Evolutionary conservation across 2,888 invertebrate species (phyloP).

Genomic region (Diarsia dahlii): DNA sequence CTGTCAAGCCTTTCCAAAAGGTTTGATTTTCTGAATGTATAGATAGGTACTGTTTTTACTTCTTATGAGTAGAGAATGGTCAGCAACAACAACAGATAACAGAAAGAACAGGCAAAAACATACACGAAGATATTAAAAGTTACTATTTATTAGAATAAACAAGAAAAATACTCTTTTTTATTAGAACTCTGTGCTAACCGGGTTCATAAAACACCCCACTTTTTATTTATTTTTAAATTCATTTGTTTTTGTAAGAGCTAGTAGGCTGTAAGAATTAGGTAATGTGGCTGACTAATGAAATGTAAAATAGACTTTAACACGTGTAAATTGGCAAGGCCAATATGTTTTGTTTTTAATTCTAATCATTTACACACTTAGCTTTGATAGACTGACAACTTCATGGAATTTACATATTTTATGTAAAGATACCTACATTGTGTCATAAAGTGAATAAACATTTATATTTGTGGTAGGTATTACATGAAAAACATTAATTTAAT

Average conservation of each 20-base stretch:
- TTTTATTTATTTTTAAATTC: too few relatives aligned
- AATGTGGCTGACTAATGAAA: too few relatives aligned
- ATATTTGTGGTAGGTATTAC: neutral
- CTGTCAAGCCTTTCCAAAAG: too few relatives aligned
- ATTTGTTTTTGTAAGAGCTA: neutral
- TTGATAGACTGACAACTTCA: neutral
- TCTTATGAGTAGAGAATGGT: neutral
- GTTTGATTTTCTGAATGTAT: too few relatives aligned
- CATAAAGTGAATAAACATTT: neutral
- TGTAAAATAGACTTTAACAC: too few relatives aligned
- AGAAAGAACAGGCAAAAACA: too few relatives aligned
- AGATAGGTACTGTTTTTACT: too few relatives aligned
- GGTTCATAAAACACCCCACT: too few relatives aligned
- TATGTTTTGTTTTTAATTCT: neutral
- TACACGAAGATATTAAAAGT: neutral
- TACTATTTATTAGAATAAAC: too few relatives aligned
- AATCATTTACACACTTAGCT: neutral
- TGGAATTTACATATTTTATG: constrained; percentile 2
- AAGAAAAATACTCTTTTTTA: too few relatives aligned
- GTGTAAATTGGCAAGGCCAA: neutral
- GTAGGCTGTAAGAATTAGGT: neutral
- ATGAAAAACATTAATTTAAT: neutral
- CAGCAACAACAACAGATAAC: too few relatives aligned
- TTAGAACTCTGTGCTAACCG: too few relatives aligned
- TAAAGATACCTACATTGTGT: constrained; percentile 1